These are phyloP conservation scores for Synaphobranchus kaupii DNA, from an alignment of 2,797 vertebrate species.

Conservation along the genomic window DNA sequence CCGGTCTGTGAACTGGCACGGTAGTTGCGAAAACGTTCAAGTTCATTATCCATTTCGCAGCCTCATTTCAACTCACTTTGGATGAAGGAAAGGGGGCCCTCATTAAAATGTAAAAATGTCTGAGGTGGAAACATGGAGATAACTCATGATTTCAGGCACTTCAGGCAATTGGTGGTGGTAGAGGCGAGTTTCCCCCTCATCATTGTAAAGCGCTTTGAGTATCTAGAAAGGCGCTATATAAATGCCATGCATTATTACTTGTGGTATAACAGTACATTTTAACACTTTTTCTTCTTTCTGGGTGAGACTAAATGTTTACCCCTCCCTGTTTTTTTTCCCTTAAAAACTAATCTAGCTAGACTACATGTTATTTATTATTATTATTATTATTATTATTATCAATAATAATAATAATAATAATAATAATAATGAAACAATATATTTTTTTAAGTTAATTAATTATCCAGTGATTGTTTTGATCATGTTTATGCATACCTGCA, in stretches of 20 bases:
- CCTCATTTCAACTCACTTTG: not conserved
- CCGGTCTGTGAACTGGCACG: not conserved
- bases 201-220: no score
- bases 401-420: not conserved
- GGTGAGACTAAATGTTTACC: not conserved
- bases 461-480: not conserved
- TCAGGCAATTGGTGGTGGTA: no score
- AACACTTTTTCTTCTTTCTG: not conserved
- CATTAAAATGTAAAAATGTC: not conserved
- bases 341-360: not conserved
- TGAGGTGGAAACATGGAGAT: not conserved
- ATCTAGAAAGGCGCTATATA: no score
- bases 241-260: no score
- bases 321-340: not conserved
- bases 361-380: not conserved
- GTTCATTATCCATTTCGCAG: not conserved
- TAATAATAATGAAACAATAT: not conserved
- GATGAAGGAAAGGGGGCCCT: not conserved
- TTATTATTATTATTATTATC: no score
- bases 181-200: no score
- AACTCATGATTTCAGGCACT: not conserved
- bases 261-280: not conserved
- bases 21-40: constrained; percentile 6
- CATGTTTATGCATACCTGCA: not conserved
- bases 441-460: not conserved